Evolutionary conservation across 1,140 invertebrate genomes (phyloP), one percentile per base, ranked within the genome.

Genomic region (Heterodera carotae): DNA sequence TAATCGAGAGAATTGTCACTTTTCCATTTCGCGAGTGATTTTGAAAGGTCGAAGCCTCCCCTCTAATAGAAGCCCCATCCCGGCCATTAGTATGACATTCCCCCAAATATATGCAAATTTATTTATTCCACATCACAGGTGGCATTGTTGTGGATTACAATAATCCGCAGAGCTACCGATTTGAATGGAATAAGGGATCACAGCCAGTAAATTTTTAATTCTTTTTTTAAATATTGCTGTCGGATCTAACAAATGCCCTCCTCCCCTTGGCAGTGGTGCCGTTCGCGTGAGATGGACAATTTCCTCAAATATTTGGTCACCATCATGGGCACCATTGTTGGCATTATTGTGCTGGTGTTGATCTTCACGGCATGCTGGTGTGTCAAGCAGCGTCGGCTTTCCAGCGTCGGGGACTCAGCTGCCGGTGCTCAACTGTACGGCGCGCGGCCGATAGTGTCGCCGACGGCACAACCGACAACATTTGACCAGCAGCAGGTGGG

Each of bases 221-320:
- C 18, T 53, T 22, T n/a, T n/a, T n/a, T n/a, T n/a, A n/a, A n/a
- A n/a, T n/a, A n/a, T n/a, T n/a, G n/a, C n/a, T n/a, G n/a, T n/a
- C n/a, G n/a, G n/a, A n/a, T n/a, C n/a, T n/a, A 59, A 78, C 81
- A 39, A 39, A 39, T 39, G 4, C 4, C 10, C 4, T 39, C 10
- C 10, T 10, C 15, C 7, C 15, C 15, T 22, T 1, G 15, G 15
- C 15, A 56, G 53, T 86, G 85, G 85, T 86, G 85, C 60, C 72
- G 85, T 67, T 86, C 86, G 8, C 60, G 86, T 29, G 85, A 87
- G 76, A 86, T 86, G 83, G 85, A 86, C 56, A 86, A 86, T 71
- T 87, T 80, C 83, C 76, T 86, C 77, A 86, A 85, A 62, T 86
- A 82, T 76, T 62, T 86, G 75, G 80, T 83, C 5, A 83, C 80